phyloP scores from a whole-genome alignment of 1,140 invertebrate species.

The Zaprionus vittiger region DNA sequence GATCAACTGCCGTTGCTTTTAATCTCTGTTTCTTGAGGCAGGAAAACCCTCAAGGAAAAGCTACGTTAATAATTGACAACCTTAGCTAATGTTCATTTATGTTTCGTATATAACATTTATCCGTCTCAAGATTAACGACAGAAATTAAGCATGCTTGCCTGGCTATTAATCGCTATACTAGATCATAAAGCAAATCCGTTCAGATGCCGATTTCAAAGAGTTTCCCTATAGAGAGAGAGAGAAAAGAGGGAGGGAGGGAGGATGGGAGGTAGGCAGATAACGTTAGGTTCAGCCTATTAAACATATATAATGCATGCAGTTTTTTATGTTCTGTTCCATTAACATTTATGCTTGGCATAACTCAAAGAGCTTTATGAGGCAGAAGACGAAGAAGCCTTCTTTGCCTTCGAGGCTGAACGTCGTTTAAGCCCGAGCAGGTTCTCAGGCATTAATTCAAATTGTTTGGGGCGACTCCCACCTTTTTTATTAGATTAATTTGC shows the following conservation, averaged over 20 bases:
- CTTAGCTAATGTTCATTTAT: not conserved
- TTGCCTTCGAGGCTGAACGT: not conserved
- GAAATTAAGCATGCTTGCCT: not conserved
- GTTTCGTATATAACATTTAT: not conserved
- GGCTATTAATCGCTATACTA: not conserved
- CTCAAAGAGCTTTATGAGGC: not conserved
- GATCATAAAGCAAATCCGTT: conserved; percentile 2
- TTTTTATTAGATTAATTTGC: conserved; percentile 81
- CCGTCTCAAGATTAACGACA: not conserved
- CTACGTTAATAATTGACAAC: not conserved
- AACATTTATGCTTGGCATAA: conserved; percentile 4
- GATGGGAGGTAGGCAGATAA: not conserved
- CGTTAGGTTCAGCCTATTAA: not conserved
- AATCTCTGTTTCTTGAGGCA: not conserved
- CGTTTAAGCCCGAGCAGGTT: not conserved
- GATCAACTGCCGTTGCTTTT: not conserved
- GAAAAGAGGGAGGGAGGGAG: not conserved
- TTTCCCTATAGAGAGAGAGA: not conserved
- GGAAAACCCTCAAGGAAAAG: not conserved
- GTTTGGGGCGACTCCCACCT: conserved; percentile 62
- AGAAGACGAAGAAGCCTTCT: not conserved
- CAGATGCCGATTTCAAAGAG: not conserved
- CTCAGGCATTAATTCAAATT: conserved; percentile 20
- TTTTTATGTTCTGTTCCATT: not conserved
- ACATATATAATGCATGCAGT: not conserved